A percentile compares a stretch with the other conserved stretches of the same genome.
These are phyloP conservation scores for Abrostola tripartita DNA, from an alignment of 2,888 invertebrate species.

Conservation along the genomic window DNA sequence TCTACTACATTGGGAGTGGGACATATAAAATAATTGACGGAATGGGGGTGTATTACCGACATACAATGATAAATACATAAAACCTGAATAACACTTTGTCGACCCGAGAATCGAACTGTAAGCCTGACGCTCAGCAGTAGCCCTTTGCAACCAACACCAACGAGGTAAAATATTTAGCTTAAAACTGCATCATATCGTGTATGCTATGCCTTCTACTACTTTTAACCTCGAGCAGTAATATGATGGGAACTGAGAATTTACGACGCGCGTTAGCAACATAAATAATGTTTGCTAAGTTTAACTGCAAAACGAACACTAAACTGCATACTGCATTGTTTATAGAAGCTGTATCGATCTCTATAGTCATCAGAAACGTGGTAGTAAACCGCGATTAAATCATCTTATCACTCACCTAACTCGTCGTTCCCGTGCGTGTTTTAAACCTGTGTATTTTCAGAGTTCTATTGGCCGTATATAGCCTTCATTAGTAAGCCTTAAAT, in stretches of 20 bases:
- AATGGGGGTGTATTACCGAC: too few relatives aligned
- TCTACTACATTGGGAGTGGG: too few relatives aligned
- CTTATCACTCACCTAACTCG: too few relatives aligned
- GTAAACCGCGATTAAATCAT: too few relatives aligned
- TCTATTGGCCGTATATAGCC: slow-evolving; percentile 8
- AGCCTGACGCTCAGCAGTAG: background rate
- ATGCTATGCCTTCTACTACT: background rate
- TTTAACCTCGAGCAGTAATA: background rate
- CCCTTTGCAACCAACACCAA: too few relatives aligned
- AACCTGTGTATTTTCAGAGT: slow-evolving; percentile 10
- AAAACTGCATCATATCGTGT: background rate
- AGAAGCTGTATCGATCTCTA: slow-evolving; percentile 9
- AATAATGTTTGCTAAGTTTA: slow-evolving; percentile 23
- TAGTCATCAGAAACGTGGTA: background rate
- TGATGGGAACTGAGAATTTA: slow-evolving; percentile 36
- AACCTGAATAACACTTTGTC: too few relatives aligned
- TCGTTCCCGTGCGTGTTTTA: background rate
- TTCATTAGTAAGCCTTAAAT: slow-evolving; percentile 28
- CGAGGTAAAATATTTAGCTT: too few relatives aligned
- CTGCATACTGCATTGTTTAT: background rate
- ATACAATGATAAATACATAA: too few relatives aligned
- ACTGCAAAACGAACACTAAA: slow-evolving; percentile 43
- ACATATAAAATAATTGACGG: too few relatives aligned
- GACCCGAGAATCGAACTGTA: background rate
- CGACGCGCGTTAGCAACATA: slow-evolving; percentile 16